A percentile compares a stretch with the other conserved stretches of the same genome.
Conservation (phyloP, 1,140 invertebrate species). For the Papilio polytes region DNA sequence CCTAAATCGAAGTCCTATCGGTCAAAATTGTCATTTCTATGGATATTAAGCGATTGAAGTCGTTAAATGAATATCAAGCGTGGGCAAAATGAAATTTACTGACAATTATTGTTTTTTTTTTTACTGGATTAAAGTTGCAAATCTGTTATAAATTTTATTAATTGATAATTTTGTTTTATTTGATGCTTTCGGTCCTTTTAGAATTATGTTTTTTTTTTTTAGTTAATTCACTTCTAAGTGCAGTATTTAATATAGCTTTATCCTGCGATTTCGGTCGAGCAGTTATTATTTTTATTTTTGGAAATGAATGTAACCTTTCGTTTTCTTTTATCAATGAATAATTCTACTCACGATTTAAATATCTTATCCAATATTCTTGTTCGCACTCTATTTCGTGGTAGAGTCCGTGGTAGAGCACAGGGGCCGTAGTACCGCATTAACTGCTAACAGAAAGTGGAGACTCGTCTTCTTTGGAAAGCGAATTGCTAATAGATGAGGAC, state of each 20-base stretch:
- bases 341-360: neutral
- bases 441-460: slow-evolving; percentile 57
- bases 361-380: neutral
- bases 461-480: slow-evolving; percentile 70
- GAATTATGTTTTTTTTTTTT: neutral
- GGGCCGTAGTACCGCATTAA: slow-evolving; percentile 54
- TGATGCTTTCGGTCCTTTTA: neutral
- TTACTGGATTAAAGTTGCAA: neutral
- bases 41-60: neutral
- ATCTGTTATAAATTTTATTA: slow-evolving; percentile 3
- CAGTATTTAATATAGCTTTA: neutral
- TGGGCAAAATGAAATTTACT: neutral
- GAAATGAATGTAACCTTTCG: too few relatives aligned
- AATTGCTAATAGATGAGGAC: slow-evolving; percentile 19
- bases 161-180: neutral
- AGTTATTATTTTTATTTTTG: too few relatives aligned
- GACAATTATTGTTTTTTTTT: neutral
- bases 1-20: neutral
- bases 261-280: too few relatives aligned
- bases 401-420: slow-evolving; percentile 54
- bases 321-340: too few relatives aligned
- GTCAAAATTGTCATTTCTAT: neutral
- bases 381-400: slow-evolving; percentile 39
- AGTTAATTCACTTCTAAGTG: neutral
- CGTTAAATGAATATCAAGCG: neutral